Evolutionary conservation across 2,113 vertebrate species (phyloP).

Genomic region (Eretmochelys imbricata): DNA sequence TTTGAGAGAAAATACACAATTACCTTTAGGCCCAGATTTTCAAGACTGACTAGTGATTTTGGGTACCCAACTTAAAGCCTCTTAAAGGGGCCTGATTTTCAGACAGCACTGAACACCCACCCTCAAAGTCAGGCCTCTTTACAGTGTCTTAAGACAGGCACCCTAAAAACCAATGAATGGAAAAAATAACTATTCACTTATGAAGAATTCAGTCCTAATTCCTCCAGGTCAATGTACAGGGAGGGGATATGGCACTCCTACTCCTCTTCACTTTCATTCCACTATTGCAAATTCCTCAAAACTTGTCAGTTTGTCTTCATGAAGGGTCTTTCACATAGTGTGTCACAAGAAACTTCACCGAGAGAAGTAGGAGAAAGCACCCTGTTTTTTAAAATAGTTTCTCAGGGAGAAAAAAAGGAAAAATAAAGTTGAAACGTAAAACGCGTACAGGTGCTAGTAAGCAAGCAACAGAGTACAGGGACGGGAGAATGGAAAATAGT

Average conservation of each 20-base stretch:
- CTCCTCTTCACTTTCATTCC: fast-evolving
- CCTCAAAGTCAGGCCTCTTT: neutral
- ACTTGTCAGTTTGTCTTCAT: neutral
- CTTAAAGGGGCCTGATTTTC: fast-evolving
- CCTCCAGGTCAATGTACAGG: neutral
- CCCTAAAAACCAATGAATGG: neutral
- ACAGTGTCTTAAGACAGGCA: neutral
- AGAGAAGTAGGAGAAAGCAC: neutral
- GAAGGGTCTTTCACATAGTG: neutral
- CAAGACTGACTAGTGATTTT: neutral
- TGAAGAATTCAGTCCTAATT: neutral
- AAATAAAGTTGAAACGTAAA: neutral
- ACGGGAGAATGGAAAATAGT: neutral
- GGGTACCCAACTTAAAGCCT: neutral
- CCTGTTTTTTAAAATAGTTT: neutral
- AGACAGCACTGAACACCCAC: neutral
- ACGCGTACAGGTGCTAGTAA: neutral
- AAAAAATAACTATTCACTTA: neutral
- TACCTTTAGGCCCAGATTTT: neutral
- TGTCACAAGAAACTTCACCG: too few relatives aligned
- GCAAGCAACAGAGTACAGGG: neutral
- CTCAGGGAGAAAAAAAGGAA: neutral
- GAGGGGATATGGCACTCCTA: neutral
- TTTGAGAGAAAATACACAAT: neutral
- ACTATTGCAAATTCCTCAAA: fast-evolving